Conservation (phyloP, 2,797 vertebrate species). For the Rachycentron canadum region DNA sequence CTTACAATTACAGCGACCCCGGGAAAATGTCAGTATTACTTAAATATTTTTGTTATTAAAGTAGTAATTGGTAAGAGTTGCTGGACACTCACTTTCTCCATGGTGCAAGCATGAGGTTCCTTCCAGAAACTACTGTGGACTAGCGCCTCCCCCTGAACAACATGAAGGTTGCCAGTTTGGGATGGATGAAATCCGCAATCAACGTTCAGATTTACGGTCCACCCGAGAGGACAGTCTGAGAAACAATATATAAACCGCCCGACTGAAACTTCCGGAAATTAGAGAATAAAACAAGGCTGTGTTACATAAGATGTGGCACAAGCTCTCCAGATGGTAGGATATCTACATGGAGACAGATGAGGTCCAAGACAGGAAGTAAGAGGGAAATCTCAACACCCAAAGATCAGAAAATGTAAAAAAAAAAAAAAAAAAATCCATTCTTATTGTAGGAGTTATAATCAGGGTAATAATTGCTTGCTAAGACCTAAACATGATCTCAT, state of each 20-base stretch:
- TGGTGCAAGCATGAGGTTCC: conserved; percentile 86
- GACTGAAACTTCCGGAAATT: conserved; percentile 56
- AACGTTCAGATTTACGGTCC: neutral
- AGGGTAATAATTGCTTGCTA: neutral
- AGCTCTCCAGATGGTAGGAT: neutral
- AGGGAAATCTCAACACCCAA: neutral
- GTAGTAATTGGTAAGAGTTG: conserved; percentile 1
- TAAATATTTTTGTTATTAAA: neutral
- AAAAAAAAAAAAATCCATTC: too few species aligned
- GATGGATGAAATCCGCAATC: conserved; percentile 27
- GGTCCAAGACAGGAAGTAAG: neutral
- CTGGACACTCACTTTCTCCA: conserved; percentile 87
- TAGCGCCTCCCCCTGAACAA: conserved; percentile 77
- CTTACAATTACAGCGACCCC: neutral
- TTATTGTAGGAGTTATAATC: neutral
- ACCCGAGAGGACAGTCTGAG: too few species aligned
- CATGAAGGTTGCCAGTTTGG: conserved; percentile 76
- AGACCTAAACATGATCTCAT: neutral
- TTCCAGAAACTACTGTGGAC: conserved; percentile 87
- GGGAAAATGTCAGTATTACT: rapidly evolving
- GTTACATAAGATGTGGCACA: neutral
- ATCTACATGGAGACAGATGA: neutral
- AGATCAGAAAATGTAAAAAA: too few species aligned
- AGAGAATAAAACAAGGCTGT: too few species aligned
- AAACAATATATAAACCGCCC: conserved; percentile 5